A percentile compares a stretch with the other conserved stretches of the same genome.
phyloP scores from a whole-genome alignment of 2,797 vertebrate genomes.

The Agapornis canus region DNA sequence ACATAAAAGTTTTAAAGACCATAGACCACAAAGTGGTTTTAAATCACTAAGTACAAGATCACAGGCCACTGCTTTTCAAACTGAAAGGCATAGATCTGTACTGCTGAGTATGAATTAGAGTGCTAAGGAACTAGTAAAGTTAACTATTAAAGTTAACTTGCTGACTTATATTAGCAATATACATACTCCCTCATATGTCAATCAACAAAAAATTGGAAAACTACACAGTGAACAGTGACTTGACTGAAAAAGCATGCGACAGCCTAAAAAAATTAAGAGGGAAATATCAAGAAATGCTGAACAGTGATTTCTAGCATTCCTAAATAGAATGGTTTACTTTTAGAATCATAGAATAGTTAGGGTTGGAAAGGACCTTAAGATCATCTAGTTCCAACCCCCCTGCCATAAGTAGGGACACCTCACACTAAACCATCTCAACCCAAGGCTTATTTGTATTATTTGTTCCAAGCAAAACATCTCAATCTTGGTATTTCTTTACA shows the following conservation, averaged over 20 bases:
- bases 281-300: background rate
- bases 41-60: background rate
- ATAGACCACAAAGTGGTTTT: background rate
- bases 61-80: background rate
- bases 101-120: background rate
- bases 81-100: background rate
- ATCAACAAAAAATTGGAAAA: background rate
- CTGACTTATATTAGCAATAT: background rate
- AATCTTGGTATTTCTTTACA: background rate
- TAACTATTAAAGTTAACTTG: too few species aligned
- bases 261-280: background rate
- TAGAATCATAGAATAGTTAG: background rate
- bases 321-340: background rate
- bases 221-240: background rate
- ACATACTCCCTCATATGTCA: background rate
- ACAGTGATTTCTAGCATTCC: background rate
- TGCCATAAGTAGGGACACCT: too few species aligned
- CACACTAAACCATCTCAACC: too few species aligned
- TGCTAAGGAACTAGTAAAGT: background rate
- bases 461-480: background rate
- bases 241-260: background rate
- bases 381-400: too few species aligned
- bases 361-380: too few species aligned
- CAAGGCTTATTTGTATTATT: background rate
- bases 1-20: background rate